These are phyloP conservation scores for Cyrtonyx montezumae DNA, from an alignment of 2,113 vertebrate species.

Conservation along the genomic window DNA sequence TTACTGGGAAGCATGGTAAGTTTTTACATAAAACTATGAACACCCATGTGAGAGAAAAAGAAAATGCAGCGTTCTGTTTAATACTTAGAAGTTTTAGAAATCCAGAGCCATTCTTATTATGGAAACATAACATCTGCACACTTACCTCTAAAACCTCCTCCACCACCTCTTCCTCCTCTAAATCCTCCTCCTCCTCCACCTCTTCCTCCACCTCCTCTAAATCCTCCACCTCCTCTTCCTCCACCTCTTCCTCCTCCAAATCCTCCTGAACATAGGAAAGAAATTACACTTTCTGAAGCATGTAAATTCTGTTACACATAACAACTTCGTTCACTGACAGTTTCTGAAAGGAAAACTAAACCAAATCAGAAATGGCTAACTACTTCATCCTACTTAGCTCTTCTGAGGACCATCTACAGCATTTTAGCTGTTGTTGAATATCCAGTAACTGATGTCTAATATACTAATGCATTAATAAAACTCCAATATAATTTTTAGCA, in stretches of 20 bases:
- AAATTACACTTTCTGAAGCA: not conserved
- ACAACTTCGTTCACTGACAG: not conserved
- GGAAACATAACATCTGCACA: not conserved
- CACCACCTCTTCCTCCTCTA: conserved; percentile 83
- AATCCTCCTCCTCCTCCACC: conserved; percentile 72
- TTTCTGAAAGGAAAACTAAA: not conserved
- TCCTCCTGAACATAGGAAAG: conserved; percentile 72
- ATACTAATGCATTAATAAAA: not conserved
- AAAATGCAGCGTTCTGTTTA: not conserved
- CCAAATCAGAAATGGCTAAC: not conserved
- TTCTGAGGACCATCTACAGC: not conserved
- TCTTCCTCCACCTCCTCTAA: conserved; percentile 79
- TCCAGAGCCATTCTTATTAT: not conserved
- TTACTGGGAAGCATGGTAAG: not conserved
- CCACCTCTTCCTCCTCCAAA: conserved; percentile 83
- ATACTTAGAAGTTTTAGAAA: not conserved
- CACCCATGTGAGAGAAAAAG: not conserved
- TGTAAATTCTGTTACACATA: not conserved
- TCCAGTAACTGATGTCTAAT: not conserved
- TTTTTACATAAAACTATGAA: not conserved
- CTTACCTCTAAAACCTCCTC: conserved; percentile 84
- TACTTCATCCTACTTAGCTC: not conserved
- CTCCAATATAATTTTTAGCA: not conserved
- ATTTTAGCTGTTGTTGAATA: not conserved
- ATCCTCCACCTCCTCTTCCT: conserved; percentile 72